These are phyloP conservation scores for Lycia hirtaria DNA, from an alignment of 2,888 invertebrate species.

Conservation along the genomic window DNA sequence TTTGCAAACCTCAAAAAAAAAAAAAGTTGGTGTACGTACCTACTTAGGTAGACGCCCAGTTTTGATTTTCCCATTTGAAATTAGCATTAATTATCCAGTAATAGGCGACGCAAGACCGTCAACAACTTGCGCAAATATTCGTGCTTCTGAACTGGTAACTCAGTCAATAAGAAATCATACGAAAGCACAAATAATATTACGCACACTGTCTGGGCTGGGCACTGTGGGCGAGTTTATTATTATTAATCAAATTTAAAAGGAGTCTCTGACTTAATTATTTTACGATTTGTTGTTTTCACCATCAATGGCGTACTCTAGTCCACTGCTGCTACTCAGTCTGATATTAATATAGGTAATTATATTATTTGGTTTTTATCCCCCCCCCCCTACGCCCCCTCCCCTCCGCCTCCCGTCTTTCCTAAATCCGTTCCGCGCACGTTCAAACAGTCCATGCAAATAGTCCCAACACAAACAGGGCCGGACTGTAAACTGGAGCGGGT, in stretches of 20 bases:
- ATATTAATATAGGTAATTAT: too few species aligned
- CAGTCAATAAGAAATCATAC: constrained; percentile 18
- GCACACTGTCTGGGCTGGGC: background rate
- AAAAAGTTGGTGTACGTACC: background rate
- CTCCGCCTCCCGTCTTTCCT: background rate
- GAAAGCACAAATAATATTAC: background rate
- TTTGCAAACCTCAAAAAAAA: too few species aligned
- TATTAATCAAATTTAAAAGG: too few species aligned
- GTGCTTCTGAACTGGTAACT: constrained; percentile 11
- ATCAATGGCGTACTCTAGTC: too few species aligned
- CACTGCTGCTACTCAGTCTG: too few species aligned
- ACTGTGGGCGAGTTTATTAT: background rate
- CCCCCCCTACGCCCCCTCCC: too few species aligned
- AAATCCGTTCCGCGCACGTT: constrained; percentile 1
- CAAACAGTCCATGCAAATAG: constrained; percentile 23
- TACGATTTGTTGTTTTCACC: too few species aligned
- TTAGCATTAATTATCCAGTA: constrained; percentile 7
- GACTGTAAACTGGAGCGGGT: constrained; percentile 16
- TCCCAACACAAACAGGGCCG: constrained; percentile 26
- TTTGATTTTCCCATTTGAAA: too few species aligned
- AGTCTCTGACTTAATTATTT: too few species aligned
- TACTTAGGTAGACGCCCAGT: too few species aligned
- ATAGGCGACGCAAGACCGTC: constrained; percentile 2
- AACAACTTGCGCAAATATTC: constrained; percentile 14
- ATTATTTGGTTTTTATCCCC: too few species aligned